Conservation (phyloP, 2,113 vertebrate genomes). For the Pitta sordida region DNA sequence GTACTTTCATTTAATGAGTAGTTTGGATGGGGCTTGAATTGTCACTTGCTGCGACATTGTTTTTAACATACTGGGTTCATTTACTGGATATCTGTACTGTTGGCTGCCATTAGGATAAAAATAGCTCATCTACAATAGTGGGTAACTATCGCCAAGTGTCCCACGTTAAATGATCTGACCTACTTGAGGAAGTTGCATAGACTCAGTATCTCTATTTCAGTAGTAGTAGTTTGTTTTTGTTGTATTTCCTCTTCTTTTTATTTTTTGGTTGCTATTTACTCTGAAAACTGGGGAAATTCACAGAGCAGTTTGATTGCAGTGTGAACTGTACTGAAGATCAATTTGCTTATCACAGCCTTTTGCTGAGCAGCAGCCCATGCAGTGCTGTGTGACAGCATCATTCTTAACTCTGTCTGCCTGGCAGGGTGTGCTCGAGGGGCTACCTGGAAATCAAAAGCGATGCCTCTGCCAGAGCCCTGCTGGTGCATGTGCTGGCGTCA, state of each 20-base stretch:
- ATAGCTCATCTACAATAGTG: background rate
- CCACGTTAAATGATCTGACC: background rate
- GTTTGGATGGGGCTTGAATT: constrained; percentile 20
- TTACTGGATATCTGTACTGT: background rate
- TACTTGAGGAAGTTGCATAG: background rate
- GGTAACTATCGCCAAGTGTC: background rate
- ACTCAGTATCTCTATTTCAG: background rate
- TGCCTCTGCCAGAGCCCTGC: fast-evolving
- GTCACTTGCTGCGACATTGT: background rate
- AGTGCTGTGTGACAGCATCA: background rate
- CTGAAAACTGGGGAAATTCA: background rate
- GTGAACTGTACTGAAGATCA: background rate
- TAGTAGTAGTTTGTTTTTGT: background rate
- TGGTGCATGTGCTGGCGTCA: fast-evolving
- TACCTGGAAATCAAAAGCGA: background rate
- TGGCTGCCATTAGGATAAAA: background rate
- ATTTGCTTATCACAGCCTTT: background rate
- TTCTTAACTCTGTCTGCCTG: background rate
- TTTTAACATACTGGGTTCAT: background rate
- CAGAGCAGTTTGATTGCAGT: background rate
- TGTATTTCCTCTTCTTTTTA: background rate
- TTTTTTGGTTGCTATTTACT: background rate
- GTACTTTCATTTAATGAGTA: constrained; percentile 15
- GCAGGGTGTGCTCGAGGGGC: fast-evolving
- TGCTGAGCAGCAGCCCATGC: background rate